Evolutionary conservation across 2,113 vertebrate genomes (phyloP), one percentile per base, ranked within the genome.

Genomic region (Salvator merianae): DNA sequence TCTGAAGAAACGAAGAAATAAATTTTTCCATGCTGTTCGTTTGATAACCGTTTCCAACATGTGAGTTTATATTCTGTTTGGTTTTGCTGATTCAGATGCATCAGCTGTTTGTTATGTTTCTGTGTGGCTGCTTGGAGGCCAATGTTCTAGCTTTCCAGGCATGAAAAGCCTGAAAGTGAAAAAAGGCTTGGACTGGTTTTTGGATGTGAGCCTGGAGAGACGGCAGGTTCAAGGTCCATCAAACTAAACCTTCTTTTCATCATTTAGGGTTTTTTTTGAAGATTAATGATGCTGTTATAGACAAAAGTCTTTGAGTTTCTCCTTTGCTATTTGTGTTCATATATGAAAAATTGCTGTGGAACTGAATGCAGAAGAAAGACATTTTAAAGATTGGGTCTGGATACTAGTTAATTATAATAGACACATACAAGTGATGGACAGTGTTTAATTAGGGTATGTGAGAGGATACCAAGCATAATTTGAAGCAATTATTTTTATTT

Each of bases 51-150:
- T 55, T 28, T 74, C 74, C 55, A 43, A 73, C 18, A 10, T 65
- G 70, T 63, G 36, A 38, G 38, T 65, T 74, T 43, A 73, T 13
- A 22, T 43, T 43, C 69, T 63, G 81, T 73, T 82, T 74, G 34
- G 8, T 62, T 74, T 82, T 74, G 81, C 81, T 82, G 81, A 82
- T 74, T 82, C 81, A 82, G 55, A 63, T 30, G 30, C 38, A 73
- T 72, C 80, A 72, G 26, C 68, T 72, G 71, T 73, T 74, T 55
- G 81, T 53, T 65, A 26, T 36, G 38, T 43, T 74, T 82, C 36
- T 82, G 70, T 40, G 8, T 7, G 20, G 20, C 36, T 62, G 30
- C 53, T 82, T 73, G 30, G 36, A 47, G 70, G 70, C 36, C 36
- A 65, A 36, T 43, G 16, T 63, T 74, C 12, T 20, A 74, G 36